Evolutionary conservation across 2,888 invertebrate genomes (phyloP), one percentile per base, ranked within the genome.

Genomic region (Hyppa rectilinea): DNA sequence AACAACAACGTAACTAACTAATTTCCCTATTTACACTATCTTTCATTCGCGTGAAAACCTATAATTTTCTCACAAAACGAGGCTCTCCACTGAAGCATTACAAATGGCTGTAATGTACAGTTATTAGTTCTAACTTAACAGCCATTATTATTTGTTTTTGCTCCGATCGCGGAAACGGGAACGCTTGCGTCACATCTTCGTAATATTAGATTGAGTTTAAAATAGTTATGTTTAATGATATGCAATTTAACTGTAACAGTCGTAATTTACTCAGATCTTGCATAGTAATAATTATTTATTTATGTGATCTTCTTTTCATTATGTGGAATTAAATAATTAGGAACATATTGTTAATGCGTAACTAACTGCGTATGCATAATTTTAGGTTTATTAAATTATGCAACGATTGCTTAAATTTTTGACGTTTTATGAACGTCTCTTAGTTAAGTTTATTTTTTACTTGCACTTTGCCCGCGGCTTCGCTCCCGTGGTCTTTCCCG

Each of bases 91-190:
- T 58, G 45, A 12, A 52, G 56, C 68, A 34, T 58, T 20, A 49
- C 62, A 12, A 29, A 67, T n/a, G 58, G 45, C 56, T 26, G 67
- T 61, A 49, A 80, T 56, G 6, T 43, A 45, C 43, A 40, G 52
- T 64, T 52, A 68, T 75, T 75, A 78, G 29, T 61, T 60, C 10
- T 5, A 43, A 38, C 23, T 64, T n/a, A 65, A 61, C 29, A 65
- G 58, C 29, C 53, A 59, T 50, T 45, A 58, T 75, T 69, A 65
- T 75, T 50, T 49, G 61, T 61, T 75, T 69, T 53, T 45, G 26
- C 60, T 74, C 20, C 1, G 14, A 47, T 47, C 56, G 34, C 75
- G 61, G 68, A 63, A 67, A 69, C 45, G 2, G 23, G 60, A 58
- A 17, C 26, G 10, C 9, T 65, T 65, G 36, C 65, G 49, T 63